Conservation (phyloP, 2,113 vertebrate species). For the Rynchops niger region DNA sequence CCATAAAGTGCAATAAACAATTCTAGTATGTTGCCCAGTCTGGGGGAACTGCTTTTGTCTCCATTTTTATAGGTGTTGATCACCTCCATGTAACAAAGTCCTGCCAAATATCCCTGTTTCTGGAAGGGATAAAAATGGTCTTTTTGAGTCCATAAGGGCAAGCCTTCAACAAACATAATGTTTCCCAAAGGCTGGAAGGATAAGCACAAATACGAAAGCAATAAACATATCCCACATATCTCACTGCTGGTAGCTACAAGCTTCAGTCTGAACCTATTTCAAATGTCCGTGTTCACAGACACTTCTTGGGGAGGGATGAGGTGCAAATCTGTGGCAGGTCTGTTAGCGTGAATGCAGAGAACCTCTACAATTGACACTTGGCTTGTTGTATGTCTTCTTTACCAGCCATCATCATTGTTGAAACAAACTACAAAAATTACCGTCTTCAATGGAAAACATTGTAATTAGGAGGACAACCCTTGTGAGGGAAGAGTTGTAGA, state of each 20-base stretch:
- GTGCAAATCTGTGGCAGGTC: not conserved
- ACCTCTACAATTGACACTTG: not conserved
- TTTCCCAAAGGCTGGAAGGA: not conserved
- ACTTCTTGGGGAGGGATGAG: not conserved
- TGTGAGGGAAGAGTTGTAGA: not conserved
- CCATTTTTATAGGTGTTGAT: not conserved
- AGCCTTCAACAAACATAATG: not conserved
- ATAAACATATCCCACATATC: not conserved
- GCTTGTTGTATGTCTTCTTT: not conserved
- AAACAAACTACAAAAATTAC: not conserved
- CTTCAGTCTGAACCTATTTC: not conserved
- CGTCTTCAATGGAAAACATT: not conserved
- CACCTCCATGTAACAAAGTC: not conserved
- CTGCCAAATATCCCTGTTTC: not conserved
- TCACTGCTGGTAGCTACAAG: not conserved
- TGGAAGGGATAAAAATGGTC: not conserved
- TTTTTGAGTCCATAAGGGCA: not conserved
- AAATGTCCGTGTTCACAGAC: fast-evolving
- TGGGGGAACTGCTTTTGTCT: not conserved
- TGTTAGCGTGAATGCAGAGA: not conserved
- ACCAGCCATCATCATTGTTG: not conserved
- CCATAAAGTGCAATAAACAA: not conserved
- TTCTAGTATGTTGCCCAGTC: not conserved
- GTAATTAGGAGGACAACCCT: not conserved
- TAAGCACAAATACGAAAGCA: not conserved